Evolutionary conservation across 2,797 vertebrate species (phyloP).

Genomic region (Tarsius wallacei): DNA sequence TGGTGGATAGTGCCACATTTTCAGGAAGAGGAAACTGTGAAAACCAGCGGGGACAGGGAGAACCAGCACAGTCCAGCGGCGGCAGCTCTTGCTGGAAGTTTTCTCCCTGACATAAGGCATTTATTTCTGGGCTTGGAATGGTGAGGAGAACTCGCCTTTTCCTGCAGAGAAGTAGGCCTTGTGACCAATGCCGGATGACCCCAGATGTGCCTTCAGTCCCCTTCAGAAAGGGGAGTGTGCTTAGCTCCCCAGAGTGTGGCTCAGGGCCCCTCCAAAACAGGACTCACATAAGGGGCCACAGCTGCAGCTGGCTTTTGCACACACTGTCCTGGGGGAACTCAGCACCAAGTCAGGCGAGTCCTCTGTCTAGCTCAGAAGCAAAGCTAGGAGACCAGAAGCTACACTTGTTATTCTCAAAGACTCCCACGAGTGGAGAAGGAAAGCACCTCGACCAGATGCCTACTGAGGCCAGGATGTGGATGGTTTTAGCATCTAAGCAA

Average conservation of each 20-base stretch:
- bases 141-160: not conserved
- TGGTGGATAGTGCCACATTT: not conserved
- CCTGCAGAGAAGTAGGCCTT: not conserved
- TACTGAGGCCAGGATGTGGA: not conserved
- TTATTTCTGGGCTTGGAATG: not conserved
- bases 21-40: not conserved
- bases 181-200: not conserved
- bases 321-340: not conserved
- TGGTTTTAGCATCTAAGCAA: not conserved
- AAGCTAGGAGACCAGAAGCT: slow-evolving; percentile 39
- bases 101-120: not conserved
- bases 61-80: not conserved
- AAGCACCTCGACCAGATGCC: not conserved
- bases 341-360: not conserved
- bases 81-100: not conserved
- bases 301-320: slow-evolving; percentile 6
- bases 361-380: not conserved
- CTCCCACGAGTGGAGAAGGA: not conserved
- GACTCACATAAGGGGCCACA: not conserved
- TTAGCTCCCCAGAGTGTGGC: not conserved
- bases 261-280: not conserved
- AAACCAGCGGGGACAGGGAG: not conserved
- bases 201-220: not conserved
- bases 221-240: not conserved
- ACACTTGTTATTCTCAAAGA: not conserved